phyloP scores from a whole-genome alignment of 2,888 invertebrate genomes.

The Rhagonycha fulva region DNA sequence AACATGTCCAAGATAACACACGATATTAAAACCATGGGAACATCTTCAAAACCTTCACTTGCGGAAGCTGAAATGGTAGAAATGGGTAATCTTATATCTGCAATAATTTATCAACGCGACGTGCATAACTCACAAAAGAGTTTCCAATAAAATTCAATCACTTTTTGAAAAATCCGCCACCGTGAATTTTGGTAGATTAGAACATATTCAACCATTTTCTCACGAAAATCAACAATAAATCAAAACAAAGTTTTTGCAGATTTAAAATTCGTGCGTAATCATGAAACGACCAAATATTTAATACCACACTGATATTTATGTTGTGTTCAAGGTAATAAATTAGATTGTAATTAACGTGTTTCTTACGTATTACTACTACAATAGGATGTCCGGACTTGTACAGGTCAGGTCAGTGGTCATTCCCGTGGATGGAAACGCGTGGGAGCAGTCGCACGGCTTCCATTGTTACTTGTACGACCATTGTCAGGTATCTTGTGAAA shows the following conservation, averaged over 20 bases:
- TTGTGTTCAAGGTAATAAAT: slow-evolving; percentile 20
- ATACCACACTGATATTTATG: background rate
- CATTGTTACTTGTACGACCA: slow-evolving; percentile 39
- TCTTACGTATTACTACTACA: slow-evolving; percentile 37
- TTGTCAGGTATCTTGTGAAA: slow-evolving; percentile 34
- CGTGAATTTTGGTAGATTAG: too few species aligned
- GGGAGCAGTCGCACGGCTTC: slow-evolving; percentile 53
- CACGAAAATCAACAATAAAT: too few species aligned
- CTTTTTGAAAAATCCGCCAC: background rate
- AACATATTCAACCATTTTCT: too few species aligned
- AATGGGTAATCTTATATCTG: background rate
- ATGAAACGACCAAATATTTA: background rate
- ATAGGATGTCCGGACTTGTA: slow-evolving; percentile 40
- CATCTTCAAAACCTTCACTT: slow-evolving; percentile 29
- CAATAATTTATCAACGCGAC: background rate
- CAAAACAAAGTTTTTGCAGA: too few species aligned
- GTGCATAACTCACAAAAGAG: background rate
- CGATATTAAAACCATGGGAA: slow-evolving; percentile 38
- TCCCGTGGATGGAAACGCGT: slow-evolving; percentile 48
- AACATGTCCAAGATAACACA: slow-evolving; percentile 46
- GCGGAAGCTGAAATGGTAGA: slow-evolving; percentile 5
- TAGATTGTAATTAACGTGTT: slow-evolving; percentile 35
- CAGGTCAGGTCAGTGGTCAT: slow-evolving; percentile 50
- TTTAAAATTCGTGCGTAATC: too few species aligned
- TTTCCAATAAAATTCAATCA: background rate